These are phyloP conservation scores for Drosophila nikananu DNA, from an alignment of 1,140 invertebrate species.

Conservation along the genomic window DNA sequence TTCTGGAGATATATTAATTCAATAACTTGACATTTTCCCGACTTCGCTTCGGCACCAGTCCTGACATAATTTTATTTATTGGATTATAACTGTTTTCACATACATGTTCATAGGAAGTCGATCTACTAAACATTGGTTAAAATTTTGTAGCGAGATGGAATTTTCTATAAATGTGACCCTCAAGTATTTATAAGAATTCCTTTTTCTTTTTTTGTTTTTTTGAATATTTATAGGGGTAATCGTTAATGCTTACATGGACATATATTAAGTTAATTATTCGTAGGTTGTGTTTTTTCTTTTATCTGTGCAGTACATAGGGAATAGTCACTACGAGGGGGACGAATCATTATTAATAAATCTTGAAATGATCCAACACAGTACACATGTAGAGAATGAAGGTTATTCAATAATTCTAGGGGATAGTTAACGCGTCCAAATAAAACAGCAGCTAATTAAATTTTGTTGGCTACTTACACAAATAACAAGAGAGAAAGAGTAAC, in stretches of 20 bases:
- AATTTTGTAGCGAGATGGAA: slow-evolving; percentile 56
- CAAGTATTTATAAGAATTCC: slow-evolving; percentile 50
- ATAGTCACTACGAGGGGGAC: slow-evolving; percentile 34
- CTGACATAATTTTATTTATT: slow-evolving; percentile 42
- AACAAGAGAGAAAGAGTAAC: slow-evolving; percentile 35
- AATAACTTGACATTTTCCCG: slow-evolving; percentile 42
- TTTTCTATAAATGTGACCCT: slow-evolving; percentile 62
- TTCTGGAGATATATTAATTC: slow-evolving; percentile 35
- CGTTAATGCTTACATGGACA: slow-evolving; percentile 38
- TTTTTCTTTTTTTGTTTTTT: slow-evolving; percentile 11
- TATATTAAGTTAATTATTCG: slow-evolving; percentile 36
- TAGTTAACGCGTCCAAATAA: slow-evolving; percentile 36
- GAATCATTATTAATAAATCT: slow-evolving; percentile 20
- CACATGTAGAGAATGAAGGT: slow-evolving; percentile 27
- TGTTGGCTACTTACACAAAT: slow-evolving; percentile 49
- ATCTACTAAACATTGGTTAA: slow-evolving; percentile 56
- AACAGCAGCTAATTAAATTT: slow-evolving; percentile 34
- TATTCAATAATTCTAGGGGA: slow-evolving; percentile 9
- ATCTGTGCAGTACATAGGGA: slow-evolving; percentile 51
- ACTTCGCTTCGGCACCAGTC: slow-evolving; percentile 17
- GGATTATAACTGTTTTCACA: slow-evolving; percentile 38
- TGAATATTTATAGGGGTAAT: slow-evolving; percentile 45
- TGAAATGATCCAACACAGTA: slow-evolving; percentile 31
- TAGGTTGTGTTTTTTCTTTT: slow-evolving; percentile 39
- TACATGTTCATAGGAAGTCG: slow-evolving; percentile 45